Conservation (phyloP, 1,140 invertebrate species). For the Lycorma delicatula region DNA sequence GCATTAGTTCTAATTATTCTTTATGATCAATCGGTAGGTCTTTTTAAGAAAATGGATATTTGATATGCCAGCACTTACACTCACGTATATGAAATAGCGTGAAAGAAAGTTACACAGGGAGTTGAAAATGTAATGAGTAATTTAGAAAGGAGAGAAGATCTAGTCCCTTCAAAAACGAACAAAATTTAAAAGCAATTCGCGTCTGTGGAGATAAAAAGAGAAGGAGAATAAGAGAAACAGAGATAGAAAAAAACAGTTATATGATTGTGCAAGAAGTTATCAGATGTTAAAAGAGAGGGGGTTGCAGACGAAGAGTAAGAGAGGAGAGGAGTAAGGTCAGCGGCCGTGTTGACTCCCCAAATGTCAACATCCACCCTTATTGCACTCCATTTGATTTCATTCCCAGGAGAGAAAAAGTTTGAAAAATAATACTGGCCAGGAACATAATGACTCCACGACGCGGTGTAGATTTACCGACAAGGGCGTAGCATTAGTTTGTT, state of each 20-base stretch:
- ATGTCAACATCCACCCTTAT: constrained; percentile 14
- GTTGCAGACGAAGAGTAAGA: background rate
- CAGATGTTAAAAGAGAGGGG: background rate
- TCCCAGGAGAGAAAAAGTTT: constrained; percentile 12
- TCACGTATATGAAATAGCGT: no score
- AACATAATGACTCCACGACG: constrained; percentile 3
- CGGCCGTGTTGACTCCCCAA: constrained; percentile 13
- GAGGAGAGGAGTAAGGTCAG: constrained; percentile 9
- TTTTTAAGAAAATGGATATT: no score
- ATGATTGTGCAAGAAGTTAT: constrained; percentile 4
- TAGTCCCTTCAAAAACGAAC: background rate
- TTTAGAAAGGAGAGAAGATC: no score
- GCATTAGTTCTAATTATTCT: no score
- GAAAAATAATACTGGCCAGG: constrained; percentile 16
- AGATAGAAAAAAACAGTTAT: background rate
- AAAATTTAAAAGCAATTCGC: constrained; percentile 1
- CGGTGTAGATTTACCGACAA: constrained; percentile 1
- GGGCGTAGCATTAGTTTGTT: no score
- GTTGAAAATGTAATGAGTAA: no score
- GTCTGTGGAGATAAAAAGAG: background rate
- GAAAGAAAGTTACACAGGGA: no score
- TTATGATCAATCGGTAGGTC: no score
- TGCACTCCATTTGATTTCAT: constrained; percentile 14
- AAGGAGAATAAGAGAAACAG: background rate
- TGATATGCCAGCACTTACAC: no score